Evolutionary conservation across 2,797 vertebrate species (phyloP).

Genomic region (Philypnodon macrostomus): DNA sequence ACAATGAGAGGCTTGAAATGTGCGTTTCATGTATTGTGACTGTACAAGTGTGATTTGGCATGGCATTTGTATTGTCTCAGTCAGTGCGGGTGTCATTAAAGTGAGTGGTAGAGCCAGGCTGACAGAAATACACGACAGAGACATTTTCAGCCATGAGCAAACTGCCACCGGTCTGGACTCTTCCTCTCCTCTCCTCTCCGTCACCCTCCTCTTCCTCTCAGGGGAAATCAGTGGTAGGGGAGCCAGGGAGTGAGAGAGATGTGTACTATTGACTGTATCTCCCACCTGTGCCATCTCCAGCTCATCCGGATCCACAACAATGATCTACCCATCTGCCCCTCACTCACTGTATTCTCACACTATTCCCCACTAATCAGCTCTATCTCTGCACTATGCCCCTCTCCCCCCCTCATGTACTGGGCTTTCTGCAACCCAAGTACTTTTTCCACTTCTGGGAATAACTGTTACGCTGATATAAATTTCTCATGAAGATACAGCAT

Average conservation of each 20-base stretch:
- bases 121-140: slow-evolving; percentile 24
- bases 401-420: not conserved
- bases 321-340: no score
- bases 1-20: slow-evolving; percentile 5
- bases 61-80: slow-evolving; percentile 9
- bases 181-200: no score
- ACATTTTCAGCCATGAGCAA: slow-evolving; percentile 42
- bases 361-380: slow-evolving; percentile 14
- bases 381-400: not conserved
- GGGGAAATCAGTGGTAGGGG: slow-evolving; percentile 59
- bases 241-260: slow-evolving; percentile 19
- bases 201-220: slow-evolving; percentile 24
- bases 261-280: slow-evolving; percentile 55
- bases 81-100: slow-evolving; percentile 21
- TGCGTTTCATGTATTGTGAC: not conserved
- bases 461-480: no score
- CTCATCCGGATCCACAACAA: slow-evolving; percentile 12
- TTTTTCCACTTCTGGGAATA: no score
- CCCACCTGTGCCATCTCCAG: slow-evolving; percentile 46
- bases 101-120: slow-evolving; percentile 11
- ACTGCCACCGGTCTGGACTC: slow-evolving; percentile 3
- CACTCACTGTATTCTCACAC: slow-evolving; percentile 4
- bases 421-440: not conserved
- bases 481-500: no score
- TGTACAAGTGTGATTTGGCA: not conserved